A percentile compares a stretch with the other conserved stretches of the same genome.
These are phyloP conservation scores for Thereva nobilitata DNA, from an alignment of 2,888 invertebrate genomes.

Conservation along the genomic window DNA sequence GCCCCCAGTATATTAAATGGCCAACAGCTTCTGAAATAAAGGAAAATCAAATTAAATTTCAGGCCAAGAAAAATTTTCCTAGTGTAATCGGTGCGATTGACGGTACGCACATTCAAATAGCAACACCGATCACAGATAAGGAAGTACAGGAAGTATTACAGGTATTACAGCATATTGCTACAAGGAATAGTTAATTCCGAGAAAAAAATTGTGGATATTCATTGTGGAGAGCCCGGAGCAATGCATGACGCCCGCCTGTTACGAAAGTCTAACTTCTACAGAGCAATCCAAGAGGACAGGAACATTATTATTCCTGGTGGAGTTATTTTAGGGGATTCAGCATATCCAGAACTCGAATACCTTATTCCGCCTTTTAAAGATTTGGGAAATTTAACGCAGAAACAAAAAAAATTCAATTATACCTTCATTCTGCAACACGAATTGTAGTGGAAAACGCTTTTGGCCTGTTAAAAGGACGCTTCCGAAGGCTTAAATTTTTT, in stretches of 20 bases:
- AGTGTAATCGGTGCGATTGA: slow-evolving; percentile 44
- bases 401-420: slow-evolving; percentile 45
- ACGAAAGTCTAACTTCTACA: slow-evolving; percentile 41
- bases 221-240: slow-evolving; percentile 46
- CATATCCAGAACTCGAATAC: slow-evolving; percentile 45
- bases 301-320: slow-evolving; percentile 29
- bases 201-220: slow-evolving; percentile 46
- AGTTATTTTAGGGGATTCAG: slow-evolving; percentile 46
- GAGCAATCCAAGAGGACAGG: background rate
- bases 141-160: no score
- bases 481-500: slow-evolving; percentile 45
- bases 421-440: slow-evolving; percentile 45
- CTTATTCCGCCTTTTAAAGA: slow-evolving; percentile 47
- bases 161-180: no score
- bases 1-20: slow-evolving; percentile 43
- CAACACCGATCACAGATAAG: slow-evolving; percentile 40
- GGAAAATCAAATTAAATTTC: no score
- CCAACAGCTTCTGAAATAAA: slow-evolving; percentile 26
- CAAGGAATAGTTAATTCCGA: no score
- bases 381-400: no score
- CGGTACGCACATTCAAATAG: slow-evolving; percentile 44
- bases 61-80: slow-evolving; percentile 35
- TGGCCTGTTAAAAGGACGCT: slow-evolving; percentile 47
- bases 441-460: slow-evolving; percentile 48
- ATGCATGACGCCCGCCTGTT: slow-evolving; percentile 45